A percentile compares a stretch with the other conserved stretches of the same genome.
Evolutionary conservation across 2,888 invertebrate species (phyloP).

Genomic region (Drosophila incognita): DNA sequence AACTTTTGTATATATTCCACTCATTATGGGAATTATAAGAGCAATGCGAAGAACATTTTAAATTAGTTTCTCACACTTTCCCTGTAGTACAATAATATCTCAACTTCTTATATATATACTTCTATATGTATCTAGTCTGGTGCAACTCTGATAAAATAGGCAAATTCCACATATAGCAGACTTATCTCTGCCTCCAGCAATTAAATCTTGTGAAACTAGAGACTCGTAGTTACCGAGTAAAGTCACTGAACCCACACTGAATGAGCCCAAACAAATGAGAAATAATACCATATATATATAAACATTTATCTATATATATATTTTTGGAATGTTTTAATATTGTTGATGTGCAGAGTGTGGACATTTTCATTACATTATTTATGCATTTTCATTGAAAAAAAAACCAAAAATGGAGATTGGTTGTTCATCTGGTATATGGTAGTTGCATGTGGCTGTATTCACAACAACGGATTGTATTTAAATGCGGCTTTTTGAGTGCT

Average conservation of each 20-base stretch:
- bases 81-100: background rate
- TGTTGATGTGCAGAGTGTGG: slow-evolving; percentile 23
- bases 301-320: background rate
- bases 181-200: slow-evolving; percentile 7
- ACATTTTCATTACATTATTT: slow-evolving; percentile 34
- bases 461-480: slow-evolving; percentile 64
- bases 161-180: background rate
- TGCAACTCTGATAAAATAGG: background rate
- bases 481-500: slow-evolving; percentile 78
- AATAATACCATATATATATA: slow-evolving; percentile 9
- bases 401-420: slow-evolving; percentile 32
- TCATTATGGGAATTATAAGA: background rate
- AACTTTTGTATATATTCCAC: background rate
- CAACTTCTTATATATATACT: background rate
- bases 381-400: slow-evolving; percentile 42
- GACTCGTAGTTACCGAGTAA: background rate
- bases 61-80: background rate
- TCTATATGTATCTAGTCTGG: background rate
- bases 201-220: slow-evolving; percentile 5
- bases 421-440: slow-evolving; percentile 11
- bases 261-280: background rate
- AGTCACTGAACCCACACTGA: slow-evolving; percentile 50
- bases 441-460: slow-evolving; percentile 16
- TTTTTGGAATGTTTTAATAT: slow-evolving; percentile 51
- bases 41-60: background rate